Evolutionary conservation across 2,797 vertebrate genomes (phyloP), one percentile per base, ranked within the genome.

Genomic region (Esox lucius): DNA sequence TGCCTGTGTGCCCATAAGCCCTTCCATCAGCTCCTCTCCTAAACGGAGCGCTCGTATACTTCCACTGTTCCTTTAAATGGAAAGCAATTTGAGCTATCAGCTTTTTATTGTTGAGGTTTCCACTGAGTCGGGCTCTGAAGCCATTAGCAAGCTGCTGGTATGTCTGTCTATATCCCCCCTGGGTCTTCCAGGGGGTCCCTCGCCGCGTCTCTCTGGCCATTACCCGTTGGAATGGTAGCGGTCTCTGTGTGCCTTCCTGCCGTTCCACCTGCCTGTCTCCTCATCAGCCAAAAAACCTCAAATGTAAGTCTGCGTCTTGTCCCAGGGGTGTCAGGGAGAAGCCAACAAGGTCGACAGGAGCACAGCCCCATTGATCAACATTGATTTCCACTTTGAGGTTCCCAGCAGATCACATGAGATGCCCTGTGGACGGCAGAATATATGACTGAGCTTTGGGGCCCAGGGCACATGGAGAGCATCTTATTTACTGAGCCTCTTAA

Each of bases 371-470:
- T 75, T n/a, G 69, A 78, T 76, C 68, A 16, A 59, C 69, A 78
- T 73, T 82, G 77, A 84, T 74, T 71, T 61, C 56, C 56, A 61
- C 56, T 26, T 61, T 61, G 56, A 26, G 56, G 56, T 61, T 61
- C 56, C 24, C 56, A 12, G 56, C n/a, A 61, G 22, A 61, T 61
- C 22, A 26, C 56, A 61, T 6, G 8, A 61, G n/a, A 61, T 24
- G 56, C 53, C 46, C 46, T 68, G 49, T 53, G 39, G 70, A 76
- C 59, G 42, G 39, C 64, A 35, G 56, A 71, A 67, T 85, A 71
- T 74, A 79, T 76, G 53, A n/a, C 53, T 22, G 53, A 61, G 56
- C 56, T 61, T 61, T 61, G 56, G 56, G 56, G 11, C 42, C 31
- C 72, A 72, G 71, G 19, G 31, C 49, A 59, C 22, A 48, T 67